Evolutionary conservation across 37 sponge, comb jelly and placozoan species (phyloP), one percentile per base, ranked within the genome.

Genomic region (Crambe crambe): DNA sequence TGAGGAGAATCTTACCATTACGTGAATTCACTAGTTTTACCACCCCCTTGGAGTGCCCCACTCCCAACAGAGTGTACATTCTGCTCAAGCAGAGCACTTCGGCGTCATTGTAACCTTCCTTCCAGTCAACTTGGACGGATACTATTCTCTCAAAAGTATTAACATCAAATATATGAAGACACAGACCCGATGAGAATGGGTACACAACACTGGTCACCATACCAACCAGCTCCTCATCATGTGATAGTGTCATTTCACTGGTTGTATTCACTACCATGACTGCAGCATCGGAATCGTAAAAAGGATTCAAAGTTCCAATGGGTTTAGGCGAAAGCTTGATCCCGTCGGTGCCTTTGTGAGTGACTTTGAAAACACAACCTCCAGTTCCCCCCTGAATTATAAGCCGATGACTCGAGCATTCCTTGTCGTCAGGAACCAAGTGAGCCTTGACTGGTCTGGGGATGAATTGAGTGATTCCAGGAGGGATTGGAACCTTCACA

Each of bases 181-280:
- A 71, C 1, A 81, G 73, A 20, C 81, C 81, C 2, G 81, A 72
- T 21, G 12, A 0, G 43, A 44, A 81, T 30, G 73, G 81, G 31
- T 81, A 81, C 8, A 81, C 81, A 2, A 81, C 44, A 58, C 81
- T 72, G 32, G 81, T 81, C 2, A 81, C 60, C 34, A 81, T 72
- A 0, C 71, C 81, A n/a, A 81, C 5, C 34, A 81, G 40, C 63
- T 60, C 23, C 44, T 81, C 73, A 58, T 81, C 81, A 21, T 40
- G 72, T 0, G 81, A 81, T 6, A 81, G 81, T 4, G 44, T 60
- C 72, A 81, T 81, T 31, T 72, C 62, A 37, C 81, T 81, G 44
- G 81, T 81, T 8, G 81, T 81, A 26, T 70, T 81, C 31, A 81
- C 81, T 4, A 81, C 81, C 81, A 81, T 81, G 31, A 81, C 81